Evolutionary conservation across 1,140 invertebrate species (phyloP).

Genomic region (Conus betulinus): DNA sequence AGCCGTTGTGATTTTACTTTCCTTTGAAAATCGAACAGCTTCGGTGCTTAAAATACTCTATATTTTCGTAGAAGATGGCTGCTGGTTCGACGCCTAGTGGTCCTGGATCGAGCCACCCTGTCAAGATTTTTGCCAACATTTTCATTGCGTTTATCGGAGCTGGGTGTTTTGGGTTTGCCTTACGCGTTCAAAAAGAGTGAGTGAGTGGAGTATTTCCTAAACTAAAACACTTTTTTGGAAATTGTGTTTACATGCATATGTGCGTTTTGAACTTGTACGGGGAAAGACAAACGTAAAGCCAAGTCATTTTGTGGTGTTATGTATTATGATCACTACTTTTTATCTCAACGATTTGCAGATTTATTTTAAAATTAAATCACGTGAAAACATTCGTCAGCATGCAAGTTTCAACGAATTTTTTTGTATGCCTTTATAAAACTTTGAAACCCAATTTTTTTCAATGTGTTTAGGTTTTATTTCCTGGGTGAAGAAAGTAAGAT

Average conservation of each 20-base stretch:
- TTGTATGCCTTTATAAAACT: too few relatives aligned
- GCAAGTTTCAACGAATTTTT: too few relatives aligned
- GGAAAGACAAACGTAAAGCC: too few relatives aligned
- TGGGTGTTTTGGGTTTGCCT: constrained; percentile 76
- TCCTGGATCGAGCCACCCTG: constrained; percentile 62
- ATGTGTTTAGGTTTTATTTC: too few relatives aligned
- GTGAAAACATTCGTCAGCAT: too few relatives aligned
- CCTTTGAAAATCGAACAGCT: background rate
- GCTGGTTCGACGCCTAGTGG: constrained; percentile 30
- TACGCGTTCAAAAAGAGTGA: constrained; percentile 78
- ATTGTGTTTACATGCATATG: background rate
- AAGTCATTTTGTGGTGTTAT: too few relatives aligned
- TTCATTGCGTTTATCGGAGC: constrained; percentile 78
- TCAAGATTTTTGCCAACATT: constrained; percentile 77
- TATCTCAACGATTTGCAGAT: too few relatives aligned
- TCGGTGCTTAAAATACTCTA: background rate
- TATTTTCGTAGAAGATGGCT: constrained; percentile 45
- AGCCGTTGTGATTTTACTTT: background rate
- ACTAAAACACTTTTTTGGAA: too few relatives aligned
- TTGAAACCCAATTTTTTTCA: too few relatives aligned
- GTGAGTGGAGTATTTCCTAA: constrained; percentile 50
- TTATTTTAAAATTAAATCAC: too few relatives aligned
- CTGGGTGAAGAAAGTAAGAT: too few relatives aligned
- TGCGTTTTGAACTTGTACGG: background rate
- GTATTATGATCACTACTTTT: too few relatives aligned